Conservation (phyloP, 2,797 vertebrate species). For the Platalea minor region DNA sequence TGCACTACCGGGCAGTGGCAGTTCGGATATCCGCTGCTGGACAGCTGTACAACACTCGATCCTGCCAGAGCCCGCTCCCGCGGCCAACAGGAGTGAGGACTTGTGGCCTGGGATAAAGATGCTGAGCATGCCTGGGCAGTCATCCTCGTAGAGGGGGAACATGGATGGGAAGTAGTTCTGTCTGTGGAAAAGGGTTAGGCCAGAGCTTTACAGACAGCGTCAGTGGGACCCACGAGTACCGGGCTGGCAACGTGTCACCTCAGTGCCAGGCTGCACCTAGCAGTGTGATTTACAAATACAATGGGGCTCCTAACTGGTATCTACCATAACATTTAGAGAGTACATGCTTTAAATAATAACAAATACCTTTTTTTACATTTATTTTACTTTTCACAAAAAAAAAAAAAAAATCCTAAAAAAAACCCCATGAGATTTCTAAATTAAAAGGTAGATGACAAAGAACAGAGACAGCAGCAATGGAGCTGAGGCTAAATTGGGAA, state of each 20-base stretch:
- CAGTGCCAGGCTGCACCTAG: neutral
- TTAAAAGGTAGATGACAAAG: neutral
- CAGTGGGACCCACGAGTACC: neutral
- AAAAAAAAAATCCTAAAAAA: neutral
- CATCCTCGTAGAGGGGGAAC: neutral
- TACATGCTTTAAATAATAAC: neutral
- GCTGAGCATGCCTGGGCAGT: neutral
- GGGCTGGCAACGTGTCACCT: accelerated
- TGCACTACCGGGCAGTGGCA: accelerated
- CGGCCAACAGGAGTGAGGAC: neutral
- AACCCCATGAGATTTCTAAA: neutral
- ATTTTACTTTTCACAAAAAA: neutral
- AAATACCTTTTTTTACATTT: neutral
- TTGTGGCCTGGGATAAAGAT: neutral
- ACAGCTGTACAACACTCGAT: neutral
- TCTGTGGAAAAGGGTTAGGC: neutral
- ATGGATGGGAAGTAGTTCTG: neutral
- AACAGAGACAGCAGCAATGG: neutral
- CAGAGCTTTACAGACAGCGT: neutral
- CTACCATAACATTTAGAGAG: neutral
- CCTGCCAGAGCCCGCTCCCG: neutral
- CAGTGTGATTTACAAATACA: neutral
- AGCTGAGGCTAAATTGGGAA: neutral
- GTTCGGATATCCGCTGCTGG: neutral
- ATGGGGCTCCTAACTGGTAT: accelerated